A percentile compares a stretch with the other conserved stretches of the same genome.
These are phyloP conservation scores for Sandelia bainsii DNA, from an alignment of 2,797 vertebrate species.

Conservation along the genomic window DNA sequence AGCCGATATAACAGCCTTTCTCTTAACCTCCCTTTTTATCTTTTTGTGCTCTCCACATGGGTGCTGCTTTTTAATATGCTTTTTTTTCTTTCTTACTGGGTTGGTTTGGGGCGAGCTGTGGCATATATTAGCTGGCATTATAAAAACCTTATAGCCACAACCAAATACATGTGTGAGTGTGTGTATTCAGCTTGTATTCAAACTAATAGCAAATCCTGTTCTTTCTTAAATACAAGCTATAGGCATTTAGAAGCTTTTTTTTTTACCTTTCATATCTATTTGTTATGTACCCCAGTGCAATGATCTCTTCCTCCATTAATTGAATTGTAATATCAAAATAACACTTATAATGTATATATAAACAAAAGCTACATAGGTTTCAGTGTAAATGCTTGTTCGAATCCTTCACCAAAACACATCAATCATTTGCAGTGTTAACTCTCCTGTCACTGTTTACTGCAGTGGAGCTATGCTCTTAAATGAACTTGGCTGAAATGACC, in stretches of 20 bases:
- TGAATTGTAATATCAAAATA: no score
- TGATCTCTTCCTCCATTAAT: no score
- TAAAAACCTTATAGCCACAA: constrained; percentile 32
- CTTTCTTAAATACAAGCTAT: constrained; percentile 59
- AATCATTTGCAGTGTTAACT: not conserved
- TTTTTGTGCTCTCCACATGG: constrained; percentile 50
- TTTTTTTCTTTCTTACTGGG: constrained; percentile 27
- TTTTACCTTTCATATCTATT: not conserved
- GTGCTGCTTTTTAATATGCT: constrained; percentile 50
- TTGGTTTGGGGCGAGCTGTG: constrained; percentile 62
- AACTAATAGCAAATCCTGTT: constrained; percentile 12
- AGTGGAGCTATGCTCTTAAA: not conserved
- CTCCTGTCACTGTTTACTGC: not conserved
- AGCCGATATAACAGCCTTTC: constrained; percentile 45
- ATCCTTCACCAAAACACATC: no score
- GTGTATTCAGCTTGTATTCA: constrained; percentile 1
- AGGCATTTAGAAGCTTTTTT: constrained; percentile 17
- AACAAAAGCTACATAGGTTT: no score
- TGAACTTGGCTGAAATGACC: not conserved
- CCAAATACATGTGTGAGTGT: constrained; percentile 2
- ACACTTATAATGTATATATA: no score
- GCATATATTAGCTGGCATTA: constrained; percentile 71
- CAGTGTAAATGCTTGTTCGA: no score
- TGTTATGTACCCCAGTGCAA: no score
- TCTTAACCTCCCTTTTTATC: constrained; percentile 48